Conservation (phyloP, 2,888 invertebrate genomes). For the Tolmerus cingulatus region DNA sequence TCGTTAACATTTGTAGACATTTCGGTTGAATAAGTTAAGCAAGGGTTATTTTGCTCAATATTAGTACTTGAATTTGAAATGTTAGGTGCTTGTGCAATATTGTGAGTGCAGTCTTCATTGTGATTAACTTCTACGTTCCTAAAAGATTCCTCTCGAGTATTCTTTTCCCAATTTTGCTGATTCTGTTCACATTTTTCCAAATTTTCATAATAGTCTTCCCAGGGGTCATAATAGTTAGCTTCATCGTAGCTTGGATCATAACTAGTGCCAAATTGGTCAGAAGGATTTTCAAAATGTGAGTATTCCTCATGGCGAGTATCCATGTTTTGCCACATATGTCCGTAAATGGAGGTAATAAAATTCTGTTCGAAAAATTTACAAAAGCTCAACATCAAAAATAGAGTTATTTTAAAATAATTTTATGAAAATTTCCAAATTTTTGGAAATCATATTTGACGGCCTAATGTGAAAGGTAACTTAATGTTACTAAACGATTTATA, state of each 20-base stretch:
- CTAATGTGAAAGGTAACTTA: background rate
- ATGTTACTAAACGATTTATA: background rate
- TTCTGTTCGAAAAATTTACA: conserved; percentile 36
- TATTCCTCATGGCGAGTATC: background rate
- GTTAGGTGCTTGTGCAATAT: background rate
- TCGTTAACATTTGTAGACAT: background rate
- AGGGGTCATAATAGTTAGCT: conserved; percentile 70
- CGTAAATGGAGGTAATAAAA: background rate
- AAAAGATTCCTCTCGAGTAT: background rate
- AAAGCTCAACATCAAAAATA: background rate
- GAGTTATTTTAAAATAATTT: background rate
- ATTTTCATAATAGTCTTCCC: conserved; percentile 73
- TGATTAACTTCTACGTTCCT: background rate
- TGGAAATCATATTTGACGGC: background rate
- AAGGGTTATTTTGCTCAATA: background rate
- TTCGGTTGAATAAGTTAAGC: background rate
- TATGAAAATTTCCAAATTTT: conserved; percentile 24
- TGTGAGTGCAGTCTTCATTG: background rate
- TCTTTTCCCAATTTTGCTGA: background rate
- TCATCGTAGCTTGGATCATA: background rate
- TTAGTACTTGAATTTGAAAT: background rate
- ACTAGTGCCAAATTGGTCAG: background rate
- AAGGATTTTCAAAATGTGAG: background rate
- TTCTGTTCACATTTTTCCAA: conserved; percentile 58
- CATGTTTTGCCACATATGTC: background rate